Conservation (phyloP, 1,140 invertebrate genomes). For the Leptinotarsa undecemlineata region DNA sequence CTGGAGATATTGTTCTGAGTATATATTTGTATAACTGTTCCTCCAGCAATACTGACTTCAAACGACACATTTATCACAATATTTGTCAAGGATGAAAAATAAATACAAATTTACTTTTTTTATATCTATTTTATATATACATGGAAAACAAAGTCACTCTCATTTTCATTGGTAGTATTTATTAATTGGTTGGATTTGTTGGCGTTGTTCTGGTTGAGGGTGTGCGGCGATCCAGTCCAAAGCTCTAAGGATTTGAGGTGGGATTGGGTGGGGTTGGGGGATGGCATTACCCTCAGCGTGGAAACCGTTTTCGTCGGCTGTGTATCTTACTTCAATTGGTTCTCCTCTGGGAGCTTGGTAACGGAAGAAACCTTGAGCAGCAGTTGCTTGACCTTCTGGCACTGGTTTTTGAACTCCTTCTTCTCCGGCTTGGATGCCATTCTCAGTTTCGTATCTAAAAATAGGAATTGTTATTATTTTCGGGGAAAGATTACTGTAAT, state of each 20-base stretch:
- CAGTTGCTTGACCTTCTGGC: neutral
- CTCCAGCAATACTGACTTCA: too few relatives aligned
- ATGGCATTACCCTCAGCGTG: constrained; percentile 58
- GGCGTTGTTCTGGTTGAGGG: constrained; percentile 40
- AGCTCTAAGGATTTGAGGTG: constrained; percentile 50
- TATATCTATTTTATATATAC: too few relatives aligned
- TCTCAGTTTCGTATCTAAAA: constrained; percentile 66
- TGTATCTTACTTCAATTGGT: constrained; percentile 57
- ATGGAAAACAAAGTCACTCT: too few relatives aligned
- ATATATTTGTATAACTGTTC: too few relatives aligned
- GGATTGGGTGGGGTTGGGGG: constrained; percentile 63
- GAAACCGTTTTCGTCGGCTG: constrained; percentile 62
- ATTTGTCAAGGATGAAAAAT: too few relatives aligned
- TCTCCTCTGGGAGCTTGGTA: constrained; percentile 60
- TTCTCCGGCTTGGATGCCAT: constrained; percentile 70
- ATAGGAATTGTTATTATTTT: too few relatives aligned
- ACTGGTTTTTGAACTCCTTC: constrained; percentile 54
- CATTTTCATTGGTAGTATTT: neutral
- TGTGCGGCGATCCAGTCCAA: constrained; percentile 52
- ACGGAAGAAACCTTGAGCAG: constrained; percentile 51
- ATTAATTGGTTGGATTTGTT: neutral
- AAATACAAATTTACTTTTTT: too few relatives aligned
- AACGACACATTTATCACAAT: too few relatives aligned
- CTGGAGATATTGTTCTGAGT: too few relatives aligned
- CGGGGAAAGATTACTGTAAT: too few relatives aligned